These are phyloP conservation scores for Ceratothoa steindachneri DNA, from an alignment of 2,888 invertebrate species.

Conservation along the genomic window DNA sequence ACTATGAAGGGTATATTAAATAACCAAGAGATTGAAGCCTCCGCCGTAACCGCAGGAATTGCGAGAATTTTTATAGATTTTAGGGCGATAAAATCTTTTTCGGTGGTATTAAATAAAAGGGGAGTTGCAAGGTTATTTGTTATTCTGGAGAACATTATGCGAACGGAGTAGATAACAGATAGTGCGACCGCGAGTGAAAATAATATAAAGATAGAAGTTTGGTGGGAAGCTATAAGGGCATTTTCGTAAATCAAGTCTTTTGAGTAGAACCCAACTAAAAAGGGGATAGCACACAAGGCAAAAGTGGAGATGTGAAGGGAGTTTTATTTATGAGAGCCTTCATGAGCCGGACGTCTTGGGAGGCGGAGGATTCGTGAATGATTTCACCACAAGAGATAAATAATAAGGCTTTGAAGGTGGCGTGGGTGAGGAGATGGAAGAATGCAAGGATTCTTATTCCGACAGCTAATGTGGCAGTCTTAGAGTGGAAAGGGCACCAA, in stretches of 20 bases:
- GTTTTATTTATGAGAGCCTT: background rate
- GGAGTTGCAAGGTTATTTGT: too few relatives aligned
- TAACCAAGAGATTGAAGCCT: too few relatives aligned
- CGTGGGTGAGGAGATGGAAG: background rate
- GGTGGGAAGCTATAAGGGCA: slow-evolving; percentile 50
- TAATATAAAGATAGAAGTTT: slow-evolving; percentile 78
- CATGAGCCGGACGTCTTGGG: background rate
- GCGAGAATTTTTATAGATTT: too few relatives aligned
- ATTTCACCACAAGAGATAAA: background rate
- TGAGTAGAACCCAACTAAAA: background rate
- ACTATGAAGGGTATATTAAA: too few relatives aligned
- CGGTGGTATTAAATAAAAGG: too few relatives aligned
- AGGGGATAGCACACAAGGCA: background rate
- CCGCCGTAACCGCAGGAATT: too few relatives aligned
- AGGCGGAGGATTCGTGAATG: background rate
- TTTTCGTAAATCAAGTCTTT: background rate
- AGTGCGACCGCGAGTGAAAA: too few relatives aligned
- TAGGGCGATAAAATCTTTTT: too few relatives aligned
- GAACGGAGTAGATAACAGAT: too few relatives aligned
- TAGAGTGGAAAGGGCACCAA: background rate
- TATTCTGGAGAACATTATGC: too few relatives aligned
- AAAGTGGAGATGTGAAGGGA: background rate
- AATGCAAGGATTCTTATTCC: background rate
- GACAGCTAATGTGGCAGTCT: background rate
- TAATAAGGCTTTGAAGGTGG: background rate